Base-by-base conservation (phyloP, 2,113 vertebrate species). In the Vireo altiloquus region DNA sequence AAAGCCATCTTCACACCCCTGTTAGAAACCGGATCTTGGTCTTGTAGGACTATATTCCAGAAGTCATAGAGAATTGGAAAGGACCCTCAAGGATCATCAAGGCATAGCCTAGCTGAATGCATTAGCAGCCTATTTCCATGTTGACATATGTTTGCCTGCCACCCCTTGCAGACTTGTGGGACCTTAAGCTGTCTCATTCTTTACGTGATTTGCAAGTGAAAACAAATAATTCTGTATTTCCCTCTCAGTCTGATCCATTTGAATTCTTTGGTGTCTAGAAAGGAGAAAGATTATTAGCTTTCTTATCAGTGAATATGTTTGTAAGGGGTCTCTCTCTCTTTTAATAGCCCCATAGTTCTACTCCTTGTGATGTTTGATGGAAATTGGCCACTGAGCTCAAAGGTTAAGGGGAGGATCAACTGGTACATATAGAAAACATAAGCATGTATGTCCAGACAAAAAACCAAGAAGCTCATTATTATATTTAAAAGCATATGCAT, bases 61-160 rank as follows among this genome's bases (percentile, higher is more conserved):
- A 57, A 80, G 40, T 42, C 47, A n/a, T n/a, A n/a, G n/a, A n/a
- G n/a, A n/a, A n/a, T n/a, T n/a, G n/a, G n/a, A n/a, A n/a, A n/a
- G n/a, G n/a, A n/a, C n/a, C n/a, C n/a, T n/a, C n/a, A n/a, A n/a
- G n/a, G n/a, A n/a, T n/a, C n/a, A n/a, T n/a, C n/a, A n/a, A n/a
- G n/a, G n/a, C 15, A 30, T 3, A 56, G 63, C 49, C 40, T 23
- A 35, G 18, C 28, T 75, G 39, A 69, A 80, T 17, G 31, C 24
- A 28, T 22, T 35, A 39, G 24, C 54, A 74, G 9, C 10, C 64
- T 46, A 54, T 4, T 27, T 53, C 59, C 25, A 13, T 4, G 7
- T 44, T 44, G 35, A 20, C 47, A 19, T 25, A 49, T 3, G 2
- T 72, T 47, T 0, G 0, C 25, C 49, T 65, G 71, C 19, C 28